Evolutionary conservation across 2,797 vertebrate species (phyloP).

Genomic region (Sarcophilus harrisii): DNA sequence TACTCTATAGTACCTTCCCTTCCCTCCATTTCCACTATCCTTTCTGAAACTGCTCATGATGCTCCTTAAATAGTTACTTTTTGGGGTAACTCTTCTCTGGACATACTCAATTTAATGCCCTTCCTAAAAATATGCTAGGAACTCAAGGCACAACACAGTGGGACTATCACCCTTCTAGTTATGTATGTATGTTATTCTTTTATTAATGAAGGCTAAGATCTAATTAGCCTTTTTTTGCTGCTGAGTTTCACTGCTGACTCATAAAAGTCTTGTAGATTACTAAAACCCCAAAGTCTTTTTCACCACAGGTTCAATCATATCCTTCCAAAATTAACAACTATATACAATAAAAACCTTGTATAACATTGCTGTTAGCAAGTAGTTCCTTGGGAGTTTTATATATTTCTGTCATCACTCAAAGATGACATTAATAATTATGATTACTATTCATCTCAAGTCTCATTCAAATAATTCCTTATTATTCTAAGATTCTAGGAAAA

Average conservation of each 20-base stretch:
- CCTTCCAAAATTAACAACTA: neutral
- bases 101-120: neutral
- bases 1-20: neutral
- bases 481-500: neutral
- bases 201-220: neutral
- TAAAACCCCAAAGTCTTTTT: constrained; percentile 1
- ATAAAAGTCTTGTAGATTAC: neutral
- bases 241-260: constrained; percentile 7
- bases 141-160: neutral
- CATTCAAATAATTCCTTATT: neutral
- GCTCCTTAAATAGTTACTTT: neutral
- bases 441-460: constrained; percentile 6
- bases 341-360: neutral
- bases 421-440: neutral
- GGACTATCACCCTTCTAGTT: neutral
- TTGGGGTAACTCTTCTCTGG: neutral
- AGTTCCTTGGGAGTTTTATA: neutral
- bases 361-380: neutral
- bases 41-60: neutral
- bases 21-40: neutral
- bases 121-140: neutral
- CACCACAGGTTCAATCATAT: neutral
- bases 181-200: neutral
- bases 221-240: neutral
- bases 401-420: neutral